phyloP scores from a whole-genome alignment of 1,140 invertebrate genomes.

The Calephelis virginiensis region DNA sequence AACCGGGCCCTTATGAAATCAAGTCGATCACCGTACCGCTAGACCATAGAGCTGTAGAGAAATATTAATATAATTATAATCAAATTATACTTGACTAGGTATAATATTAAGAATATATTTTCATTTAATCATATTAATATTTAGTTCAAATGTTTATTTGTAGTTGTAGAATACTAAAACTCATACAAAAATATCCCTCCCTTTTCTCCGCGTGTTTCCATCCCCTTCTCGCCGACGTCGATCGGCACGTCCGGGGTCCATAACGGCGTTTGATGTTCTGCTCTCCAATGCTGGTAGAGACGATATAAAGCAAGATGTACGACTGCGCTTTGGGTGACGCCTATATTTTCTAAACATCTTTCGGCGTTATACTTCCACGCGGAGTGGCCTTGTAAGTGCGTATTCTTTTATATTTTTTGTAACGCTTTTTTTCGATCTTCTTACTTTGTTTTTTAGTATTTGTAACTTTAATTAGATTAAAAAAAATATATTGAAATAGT shows the following conservation, averaged over 20 bases:
- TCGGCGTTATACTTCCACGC: conserved; percentile 63
- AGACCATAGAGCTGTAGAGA: too few species aligned
- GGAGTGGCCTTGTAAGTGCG: conserved; percentile 62
- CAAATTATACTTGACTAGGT: too few species aligned
- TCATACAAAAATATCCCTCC: conserved; percentile 57
- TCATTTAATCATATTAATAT: conserved; percentile 31
- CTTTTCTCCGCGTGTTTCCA: conserved; percentile 48
- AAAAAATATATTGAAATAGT: too few species aligned
- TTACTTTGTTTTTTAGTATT: not conserved
- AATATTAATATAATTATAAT: not conserved
- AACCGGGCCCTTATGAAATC: too few species aligned
- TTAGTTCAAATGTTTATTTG: conserved; percentile 61
- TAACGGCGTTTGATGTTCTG: conserved; percentile 87
- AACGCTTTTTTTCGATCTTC: not conserved
- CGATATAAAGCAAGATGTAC: conserved; percentile 87
- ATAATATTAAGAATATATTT: not conserved
- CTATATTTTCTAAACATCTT: conserved; percentile 78
- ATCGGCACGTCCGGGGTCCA: conserved; percentile 80
- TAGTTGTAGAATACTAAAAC: conserved; percentile 66
- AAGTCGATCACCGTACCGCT: too few species aligned
- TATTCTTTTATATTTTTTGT: conserved; percentile 25
- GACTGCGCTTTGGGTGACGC: conserved; percentile 82
- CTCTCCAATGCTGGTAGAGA: conserved; percentile 87
- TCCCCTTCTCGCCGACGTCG: conserved; percentile 76
- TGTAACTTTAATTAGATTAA: too few species aligned